phyloP scores from a whole-genome alignment of 1,140 invertebrate species.

The Drosophila nigromelanica region DNA sequence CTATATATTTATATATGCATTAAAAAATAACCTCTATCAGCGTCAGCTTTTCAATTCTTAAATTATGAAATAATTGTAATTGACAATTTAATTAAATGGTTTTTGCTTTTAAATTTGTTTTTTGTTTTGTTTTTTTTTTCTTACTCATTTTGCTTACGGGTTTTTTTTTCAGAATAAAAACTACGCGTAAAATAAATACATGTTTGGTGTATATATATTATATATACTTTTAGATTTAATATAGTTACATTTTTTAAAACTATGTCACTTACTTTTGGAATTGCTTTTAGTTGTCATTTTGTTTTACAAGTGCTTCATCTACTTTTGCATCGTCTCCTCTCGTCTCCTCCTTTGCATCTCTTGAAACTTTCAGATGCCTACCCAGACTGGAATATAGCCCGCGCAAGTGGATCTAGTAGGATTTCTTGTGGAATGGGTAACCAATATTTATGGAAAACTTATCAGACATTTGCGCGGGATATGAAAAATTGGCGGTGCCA shows the following conservation, averaged over 20 bases:
- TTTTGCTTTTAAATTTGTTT: slow-evolving; percentile 38
- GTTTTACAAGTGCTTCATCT: slow-evolving; percentile 78
- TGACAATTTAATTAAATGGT: slow-evolving; percentile 82
- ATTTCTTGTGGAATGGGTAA: neutral
- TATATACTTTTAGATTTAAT: slow-evolving; percentile 70
- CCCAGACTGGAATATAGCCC: slow-evolving; percentile 19
- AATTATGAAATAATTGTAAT: slow-evolving; percentile 81
- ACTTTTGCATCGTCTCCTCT: slow-evolving; percentile 6
- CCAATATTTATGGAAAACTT: neutral
- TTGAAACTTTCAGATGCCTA: slow-evolving; percentile 15
- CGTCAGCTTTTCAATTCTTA: slow-evolving; percentile 71
- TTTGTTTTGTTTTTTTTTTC: slow-evolving; percentile 17
- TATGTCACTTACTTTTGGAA: slow-evolving; percentile 81
- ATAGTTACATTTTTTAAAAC: slow-evolving; percentile 72
- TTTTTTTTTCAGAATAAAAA: slow-evolving; percentile 61
- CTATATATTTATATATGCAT: slow-evolving; percentile 70
- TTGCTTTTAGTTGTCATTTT: slow-evolving; percentile 81
- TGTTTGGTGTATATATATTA: slow-evolving; percentile 71
- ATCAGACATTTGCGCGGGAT: slow-evolving; percentile 30
- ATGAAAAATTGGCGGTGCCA: slow-evolving; percentile 57
- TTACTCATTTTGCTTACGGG: slow-evolving; percentile 18
- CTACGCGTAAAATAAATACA: slow-evolving; percentile 76
- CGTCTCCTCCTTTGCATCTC: slow-evolving; percentile 5
- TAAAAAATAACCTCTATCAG: slow-evolving; percentile 79
- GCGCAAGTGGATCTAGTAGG: slow-evolving; percentile 19